phyloP scores from a whole-genome alignment of 1,140 invertebrate genomes.

The Cherax quadricarinatus region DNA sequence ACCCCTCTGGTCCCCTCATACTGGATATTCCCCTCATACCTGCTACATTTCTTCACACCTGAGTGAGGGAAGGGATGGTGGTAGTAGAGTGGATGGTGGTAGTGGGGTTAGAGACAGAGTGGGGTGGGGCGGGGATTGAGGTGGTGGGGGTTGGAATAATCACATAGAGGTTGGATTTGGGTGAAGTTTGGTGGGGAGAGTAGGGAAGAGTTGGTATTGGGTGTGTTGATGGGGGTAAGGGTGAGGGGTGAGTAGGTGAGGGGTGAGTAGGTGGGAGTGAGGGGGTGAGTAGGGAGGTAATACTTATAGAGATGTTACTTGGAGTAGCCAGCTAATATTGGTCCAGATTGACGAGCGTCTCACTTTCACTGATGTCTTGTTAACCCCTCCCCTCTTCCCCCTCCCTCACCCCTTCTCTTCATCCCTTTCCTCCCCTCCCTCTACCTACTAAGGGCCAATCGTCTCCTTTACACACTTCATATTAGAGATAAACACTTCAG shows the following conservation, averaged over 20 bases:
- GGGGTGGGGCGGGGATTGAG: too few relatives aligned
- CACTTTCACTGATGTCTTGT: constrained; percentile 53
- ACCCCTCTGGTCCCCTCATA: too few relatives aligned
- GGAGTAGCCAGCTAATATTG: constrained; percentile 22
- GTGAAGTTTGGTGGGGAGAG: not conserved
- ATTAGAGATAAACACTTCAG: too few relatives aligned
- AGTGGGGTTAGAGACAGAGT: not conserved
- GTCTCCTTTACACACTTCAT: too few relatives aligned
- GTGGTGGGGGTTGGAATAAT: not conserved
- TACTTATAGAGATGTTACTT: not conserved
- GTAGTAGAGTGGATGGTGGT: not conserved
- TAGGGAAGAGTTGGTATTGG: not conserved
- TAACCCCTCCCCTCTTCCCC: not conserved
- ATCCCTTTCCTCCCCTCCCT: not conserved
- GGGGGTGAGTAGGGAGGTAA: too few relatives aligned
- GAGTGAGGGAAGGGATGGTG: not conserved
- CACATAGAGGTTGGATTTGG: not conserved
- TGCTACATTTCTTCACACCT: not conserved
- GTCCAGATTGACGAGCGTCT: constrained; percentile 39
- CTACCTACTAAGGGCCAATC: too few relatives aligned
- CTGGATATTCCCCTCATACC: not conserved
- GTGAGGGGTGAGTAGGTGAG: too few relatives aligned
- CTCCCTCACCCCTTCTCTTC: not conserved
- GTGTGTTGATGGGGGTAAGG: too few relatives aligned
- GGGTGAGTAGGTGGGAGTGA: too few relatives aligned